A percentile compares a stretch with the other conserved stretches of the same genome.
These are phyloP conservation scores for Phalacrocorax carbo DNA, from an alignment of 2,113 vertebrate genomes.

Conservation along the genomic window DNA sequence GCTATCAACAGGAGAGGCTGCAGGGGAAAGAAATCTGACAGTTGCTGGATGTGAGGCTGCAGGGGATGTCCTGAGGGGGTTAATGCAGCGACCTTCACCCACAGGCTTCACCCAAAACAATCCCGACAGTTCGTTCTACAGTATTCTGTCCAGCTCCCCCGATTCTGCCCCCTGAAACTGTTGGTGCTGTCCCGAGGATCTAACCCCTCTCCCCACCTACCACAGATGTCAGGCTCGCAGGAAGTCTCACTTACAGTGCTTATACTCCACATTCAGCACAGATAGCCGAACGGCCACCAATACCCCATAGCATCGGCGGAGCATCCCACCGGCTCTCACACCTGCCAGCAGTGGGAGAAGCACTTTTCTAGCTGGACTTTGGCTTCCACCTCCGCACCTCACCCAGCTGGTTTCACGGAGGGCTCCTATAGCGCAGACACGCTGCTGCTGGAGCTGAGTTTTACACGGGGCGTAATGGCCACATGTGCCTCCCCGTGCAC, in stretches of 20 bases:
- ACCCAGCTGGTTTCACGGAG: not conserved
- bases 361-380: not conserved
- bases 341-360: not conserved
- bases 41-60: not conserved
- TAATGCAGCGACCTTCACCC: not conserved
- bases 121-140: not conserved
- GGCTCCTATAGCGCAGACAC: fast-evolving
- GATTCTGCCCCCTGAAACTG: not conserved
- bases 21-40: not conserved
- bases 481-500: fast-evolving
- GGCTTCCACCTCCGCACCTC: not conserved
- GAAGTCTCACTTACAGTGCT: not conserved
- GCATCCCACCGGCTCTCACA: not conserved
- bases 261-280: fast-evolving
- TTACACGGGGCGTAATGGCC: fast-evolving
- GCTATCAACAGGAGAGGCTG: not conserved
- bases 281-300: not conserved
- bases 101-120: not conserved
- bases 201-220: fast-evolving
- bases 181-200: not conserved
- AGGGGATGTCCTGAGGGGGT: not conserved
- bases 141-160: too few relatives aligned
- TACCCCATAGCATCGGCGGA: fast-evolving
- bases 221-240: not conserved
- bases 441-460: not conserved